A percentile compares a stretch with the other conserved stretches of the same genome.
phyloP scores from a whole-genome alignment of 2,888 invertebrate genomes.

The Drosophila recens region DNA sequence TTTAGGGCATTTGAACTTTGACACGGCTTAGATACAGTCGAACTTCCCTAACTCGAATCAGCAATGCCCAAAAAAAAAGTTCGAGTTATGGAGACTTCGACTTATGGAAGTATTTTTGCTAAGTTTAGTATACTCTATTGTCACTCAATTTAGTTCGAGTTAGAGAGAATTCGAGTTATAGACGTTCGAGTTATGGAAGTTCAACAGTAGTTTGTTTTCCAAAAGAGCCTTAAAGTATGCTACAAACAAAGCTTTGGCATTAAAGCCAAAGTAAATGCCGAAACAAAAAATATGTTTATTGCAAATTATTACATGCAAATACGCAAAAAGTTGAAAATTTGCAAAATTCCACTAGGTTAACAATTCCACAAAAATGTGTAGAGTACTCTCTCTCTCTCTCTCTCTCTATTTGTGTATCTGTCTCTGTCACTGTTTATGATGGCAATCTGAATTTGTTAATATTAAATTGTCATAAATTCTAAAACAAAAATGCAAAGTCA shows the following conservation, averaged over 20 bases:
- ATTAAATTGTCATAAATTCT: slow-evolving; percentile 21
- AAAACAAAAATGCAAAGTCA: slow-evolving; percentile 17
- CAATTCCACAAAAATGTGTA: background rate
- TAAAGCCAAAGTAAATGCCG: background rate
- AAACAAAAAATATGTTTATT: background rate
- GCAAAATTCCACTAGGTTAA: background rate
- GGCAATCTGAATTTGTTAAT: slow-evolving; percentile 15
- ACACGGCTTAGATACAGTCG: too few species aligned
- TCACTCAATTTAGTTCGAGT: too few species aligned
- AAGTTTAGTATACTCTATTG: too few species aligned
- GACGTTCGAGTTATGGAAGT: too few species aligned
- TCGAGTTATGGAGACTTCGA: too few species aligned
- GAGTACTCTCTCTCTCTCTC: background rate
- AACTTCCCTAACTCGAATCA: too few species aligned
- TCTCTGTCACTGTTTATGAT: background rate
- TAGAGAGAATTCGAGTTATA: too few species aligned
- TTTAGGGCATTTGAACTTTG: background rate
- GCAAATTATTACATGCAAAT: background rate
- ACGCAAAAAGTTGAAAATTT: background rate
- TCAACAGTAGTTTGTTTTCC: too few species aligned
- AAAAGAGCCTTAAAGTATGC: background rate
- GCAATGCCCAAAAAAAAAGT: too few species aligned
- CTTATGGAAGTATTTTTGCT: too few species aligned
- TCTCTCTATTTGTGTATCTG: too few species aligned
- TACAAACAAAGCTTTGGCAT: background rate